These are phyloP conservation scores for Dolichomitus sp. DNA, from an alignment of 2,888 invertebrate genomes.

Conservation along the genomic window DNA sequence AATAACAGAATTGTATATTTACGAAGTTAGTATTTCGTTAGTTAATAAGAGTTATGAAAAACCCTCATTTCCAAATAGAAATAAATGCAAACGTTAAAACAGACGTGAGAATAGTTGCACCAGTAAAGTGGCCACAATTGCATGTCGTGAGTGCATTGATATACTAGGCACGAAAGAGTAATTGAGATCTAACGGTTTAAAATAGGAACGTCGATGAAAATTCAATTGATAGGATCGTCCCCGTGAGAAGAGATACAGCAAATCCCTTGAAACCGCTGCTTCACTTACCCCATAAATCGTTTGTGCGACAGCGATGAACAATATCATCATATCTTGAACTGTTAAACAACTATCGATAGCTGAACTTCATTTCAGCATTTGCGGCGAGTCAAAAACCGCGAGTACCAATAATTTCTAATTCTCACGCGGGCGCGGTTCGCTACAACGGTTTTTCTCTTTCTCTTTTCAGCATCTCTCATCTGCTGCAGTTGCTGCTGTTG, in stretches of 20 bases:
- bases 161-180: background rate
- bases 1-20: too few relatives aligned
- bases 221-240: constrained; percentile 3
- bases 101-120: background rate
- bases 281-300: constrained; percentile 14
- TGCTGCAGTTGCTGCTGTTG: constrained; percentile 24
- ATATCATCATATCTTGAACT: background rate
- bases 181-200: constrained; percentile 11
- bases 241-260: background rate
- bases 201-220: background rate
- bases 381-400: background rate
- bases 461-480: constrained; percentile 64
- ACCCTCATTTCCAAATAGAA: background rate
- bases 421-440: constrained; percentile 61
- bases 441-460: constrained; percentile 36
- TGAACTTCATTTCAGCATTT: background rate
- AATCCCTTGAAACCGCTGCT: constrained; percentile 5
- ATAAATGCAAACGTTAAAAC: background rate
- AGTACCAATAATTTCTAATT: constrained; percentile 61
- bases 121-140: background rate
- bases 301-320: background rate
- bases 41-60: background rate
- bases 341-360: background rate
- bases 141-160: background rate
- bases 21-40: too few relatives aligned